Percentiles rank a stretch among this genome's conserved stretches.
These are phyloP conservation scores for Mercenaria mercenaria DNA, from an alignment of 1,140 invertebrate species.

Conservation along the genomic window DNA sequence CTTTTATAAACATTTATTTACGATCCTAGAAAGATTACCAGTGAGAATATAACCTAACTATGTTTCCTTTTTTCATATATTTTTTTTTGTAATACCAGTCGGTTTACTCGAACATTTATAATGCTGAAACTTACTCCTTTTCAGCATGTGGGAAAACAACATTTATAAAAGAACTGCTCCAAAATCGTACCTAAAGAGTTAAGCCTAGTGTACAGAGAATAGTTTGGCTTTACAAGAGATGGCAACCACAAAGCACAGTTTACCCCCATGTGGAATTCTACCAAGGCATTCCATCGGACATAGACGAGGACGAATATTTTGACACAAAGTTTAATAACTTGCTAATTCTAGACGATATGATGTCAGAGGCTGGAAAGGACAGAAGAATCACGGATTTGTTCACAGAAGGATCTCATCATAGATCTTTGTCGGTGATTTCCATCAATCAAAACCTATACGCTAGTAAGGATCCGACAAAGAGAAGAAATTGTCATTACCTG, in stretches of 20 bases:
- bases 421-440: constrained; percentile 50
- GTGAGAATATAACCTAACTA: no score
- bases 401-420: constrained; percentile 46
- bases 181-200: neutral
- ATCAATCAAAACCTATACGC: constrained; percentile 58
- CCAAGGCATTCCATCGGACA: neutral
- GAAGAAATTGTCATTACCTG: constrained; percentile 57
- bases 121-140: no score
- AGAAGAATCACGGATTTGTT: constrained; percentile 23
- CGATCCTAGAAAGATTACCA: no score
- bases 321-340: neutral
- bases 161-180: neutral
- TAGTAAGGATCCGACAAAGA: constrained; percentile 56
- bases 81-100: no score
- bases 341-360: constrained; percentile 24
- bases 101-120: no score
- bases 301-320: neutral
- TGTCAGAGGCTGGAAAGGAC: constrained; percentile 51
- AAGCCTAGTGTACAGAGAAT: constrained; percentile 13
- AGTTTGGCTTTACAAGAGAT: constrained; percentile 46
- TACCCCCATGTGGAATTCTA: neutral
- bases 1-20: no score
- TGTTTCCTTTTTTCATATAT: no score
- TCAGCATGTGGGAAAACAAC: constrained; percentile 1
- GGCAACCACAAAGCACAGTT: neutral